phyloP scores from a whole-genome alignment of 2,888 invertebrate genomes.

The Phyto melanocephala region DNA sequence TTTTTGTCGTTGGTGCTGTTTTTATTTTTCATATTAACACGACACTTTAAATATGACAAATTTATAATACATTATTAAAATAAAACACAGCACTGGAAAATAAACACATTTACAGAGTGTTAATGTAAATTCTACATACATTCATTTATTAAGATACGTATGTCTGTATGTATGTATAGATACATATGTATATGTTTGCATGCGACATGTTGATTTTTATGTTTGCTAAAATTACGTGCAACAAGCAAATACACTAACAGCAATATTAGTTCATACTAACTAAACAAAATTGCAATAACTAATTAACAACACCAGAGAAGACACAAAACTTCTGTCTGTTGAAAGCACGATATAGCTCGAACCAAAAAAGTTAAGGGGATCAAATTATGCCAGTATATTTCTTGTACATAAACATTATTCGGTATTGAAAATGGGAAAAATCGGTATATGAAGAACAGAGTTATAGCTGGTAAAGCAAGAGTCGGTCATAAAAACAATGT shows the following conservation, averaged over 20 bases:
- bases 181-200: neutral
- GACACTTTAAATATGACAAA: constrained; percentile 60
- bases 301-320: constrained; percentile 46
- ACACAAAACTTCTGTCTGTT: no score
- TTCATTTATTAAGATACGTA: neutral
- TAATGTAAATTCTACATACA: neutral
- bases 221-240: constrained; percentile 30
- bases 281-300: constrained; percentile 55
- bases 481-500: no score
- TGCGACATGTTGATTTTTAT: constrained; percentile 6
- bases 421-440: no score
- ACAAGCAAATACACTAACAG: constrained; percentile 21
- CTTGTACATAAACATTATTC: no score
- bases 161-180: neutral
- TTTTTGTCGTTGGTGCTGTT: constrained; percentile 13
- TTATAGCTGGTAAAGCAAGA: no score
- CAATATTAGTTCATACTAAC: constrained; percentile 9
- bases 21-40: constrained; percentile 42
- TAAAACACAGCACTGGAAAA: constrained; percentile 13
- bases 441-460: no score
- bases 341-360: no score
- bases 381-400: no score
- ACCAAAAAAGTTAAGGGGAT: no score
- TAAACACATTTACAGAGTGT: neutral
- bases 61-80: constrained; percentile 52